Conservation (phyloP, 1,140 invertebrate genomes). For the Pteromalus puparum region DNA sequence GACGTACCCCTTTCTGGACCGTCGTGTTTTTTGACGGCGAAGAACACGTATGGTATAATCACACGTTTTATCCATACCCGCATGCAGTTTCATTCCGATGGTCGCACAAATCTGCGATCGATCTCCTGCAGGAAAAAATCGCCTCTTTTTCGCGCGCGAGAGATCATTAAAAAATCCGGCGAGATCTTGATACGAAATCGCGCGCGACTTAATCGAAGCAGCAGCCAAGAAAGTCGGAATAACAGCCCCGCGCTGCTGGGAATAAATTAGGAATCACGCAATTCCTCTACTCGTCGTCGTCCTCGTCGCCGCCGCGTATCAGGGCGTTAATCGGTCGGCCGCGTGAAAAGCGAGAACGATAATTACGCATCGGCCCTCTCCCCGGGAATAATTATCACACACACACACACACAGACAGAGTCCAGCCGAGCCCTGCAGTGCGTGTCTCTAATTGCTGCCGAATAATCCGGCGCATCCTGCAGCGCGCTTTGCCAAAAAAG, state of each 20-base stretch:
- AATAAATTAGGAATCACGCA: conserved; percentile 26
- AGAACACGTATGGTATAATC: too few species aligned
- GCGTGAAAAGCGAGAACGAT: conserved; percentile 13
- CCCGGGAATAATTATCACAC: conserved; percentile 19
- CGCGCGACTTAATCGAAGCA: background rate
- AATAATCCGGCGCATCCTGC: conserved; percentile 29
- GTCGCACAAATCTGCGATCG: too few species aligned
- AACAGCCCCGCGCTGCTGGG: background rate
- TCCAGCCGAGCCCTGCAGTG: background rate
- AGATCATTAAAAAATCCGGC: background rate
- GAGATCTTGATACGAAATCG: background rate
- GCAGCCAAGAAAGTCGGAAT: background rate
- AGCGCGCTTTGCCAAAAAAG: background rate
- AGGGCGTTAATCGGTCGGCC: conserved; percentile 18
- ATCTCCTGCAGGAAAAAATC: background rate
- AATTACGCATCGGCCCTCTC: conserved; percentile 6
- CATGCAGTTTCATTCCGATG: too few species aligned
- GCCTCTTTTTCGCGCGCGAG: background rate
- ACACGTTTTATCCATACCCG: too few species aligned
- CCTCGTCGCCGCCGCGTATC: background rate
- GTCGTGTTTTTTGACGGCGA: too few species aligned
- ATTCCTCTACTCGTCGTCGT: background rate
- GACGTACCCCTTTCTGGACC: too few species aligned
- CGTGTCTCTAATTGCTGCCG: conserved; percentile 34
- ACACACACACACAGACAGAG: too few species aligned